phyloP scores from a whole-genome alignment of 2,113 vertebrate species.

The Neomonachus schauinslandi region DNA sequence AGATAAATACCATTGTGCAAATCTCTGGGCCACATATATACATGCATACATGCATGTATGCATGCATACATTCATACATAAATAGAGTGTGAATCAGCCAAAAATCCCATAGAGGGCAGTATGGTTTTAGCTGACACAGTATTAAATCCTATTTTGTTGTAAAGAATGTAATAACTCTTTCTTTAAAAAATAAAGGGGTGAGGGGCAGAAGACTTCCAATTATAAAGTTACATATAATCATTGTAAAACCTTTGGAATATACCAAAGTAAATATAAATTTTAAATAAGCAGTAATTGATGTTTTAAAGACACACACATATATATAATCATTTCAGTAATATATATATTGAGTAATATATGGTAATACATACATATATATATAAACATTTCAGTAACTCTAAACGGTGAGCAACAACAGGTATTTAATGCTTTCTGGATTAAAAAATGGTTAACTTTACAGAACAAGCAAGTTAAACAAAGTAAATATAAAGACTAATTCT shows the following conservation, averaged over 20 bases:
- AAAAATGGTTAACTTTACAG: not conserved
- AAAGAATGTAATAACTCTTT: not conserved
- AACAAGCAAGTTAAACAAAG: not conserved
- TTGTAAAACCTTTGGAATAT: not conserved
- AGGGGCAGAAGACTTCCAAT: not conserved
- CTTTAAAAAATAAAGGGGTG: not conserved
- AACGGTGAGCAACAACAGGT: not conserved
- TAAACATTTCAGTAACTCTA: not conserved
- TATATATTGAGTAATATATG: not conserved
- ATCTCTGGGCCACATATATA: not conserved
- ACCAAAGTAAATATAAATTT: not conserved
- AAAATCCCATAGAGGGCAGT: conserved; percentile 75
- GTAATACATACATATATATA: not conserved
- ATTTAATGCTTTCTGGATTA: not conserved
- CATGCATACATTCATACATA: not conserved
- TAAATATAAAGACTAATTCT: not conserved
- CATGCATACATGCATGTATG: not conserved
- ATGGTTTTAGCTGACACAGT: conserved; percentile 49
- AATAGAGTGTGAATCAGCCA: not conserved
- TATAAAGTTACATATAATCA: not conserved
- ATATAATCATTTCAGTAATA: not conserved
- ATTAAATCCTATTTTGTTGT: not conserved
- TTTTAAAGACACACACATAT: not conserved
- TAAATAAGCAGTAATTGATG: not conserved
- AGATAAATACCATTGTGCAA: not conserved